A percentile compares a stretch with the other conserved stretches of the same genome.
Conservation (phyloP, 2,113 vertebrate species). For the Phyllostomus hastatus region DNA sequence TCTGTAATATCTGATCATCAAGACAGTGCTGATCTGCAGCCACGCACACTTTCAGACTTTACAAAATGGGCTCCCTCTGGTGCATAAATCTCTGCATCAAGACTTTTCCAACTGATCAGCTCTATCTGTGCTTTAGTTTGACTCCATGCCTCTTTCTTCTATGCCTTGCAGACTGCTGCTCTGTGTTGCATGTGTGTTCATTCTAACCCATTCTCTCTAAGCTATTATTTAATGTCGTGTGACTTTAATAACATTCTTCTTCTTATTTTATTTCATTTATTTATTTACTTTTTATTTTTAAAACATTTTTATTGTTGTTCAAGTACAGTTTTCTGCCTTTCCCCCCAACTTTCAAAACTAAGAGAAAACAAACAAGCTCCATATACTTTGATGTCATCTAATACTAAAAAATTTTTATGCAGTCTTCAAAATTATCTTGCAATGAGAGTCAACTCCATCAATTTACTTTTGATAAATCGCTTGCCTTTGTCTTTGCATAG, state of each 20-base stretch:
- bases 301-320: too few species aligned
- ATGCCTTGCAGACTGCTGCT: neutral
- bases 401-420: neutral
- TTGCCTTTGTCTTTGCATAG: neutral
- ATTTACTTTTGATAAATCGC: slow-evolving; percentile 42
- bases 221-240: neutral
- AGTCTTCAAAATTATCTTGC: neutral
- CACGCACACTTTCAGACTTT: neutral
- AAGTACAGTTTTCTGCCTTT: too few species aligned
- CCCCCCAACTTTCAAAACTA: neutral
- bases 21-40: neutral
- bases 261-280: too few species aligned
- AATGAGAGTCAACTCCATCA: neutral
- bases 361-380: accelerated
- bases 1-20: neutral
- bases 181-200: neutral
- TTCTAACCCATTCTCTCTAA: neutral
- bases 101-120: neutral
- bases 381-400: neutral
- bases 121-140: neutral
- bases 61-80: neutral
- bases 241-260: neutral
- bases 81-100: neutral
- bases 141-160: neutral
- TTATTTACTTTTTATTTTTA: too few species aligned